Conservation (phyloP, 2,797 vertebrate genomes). For the Paedocypris micromegethes region DNA sequence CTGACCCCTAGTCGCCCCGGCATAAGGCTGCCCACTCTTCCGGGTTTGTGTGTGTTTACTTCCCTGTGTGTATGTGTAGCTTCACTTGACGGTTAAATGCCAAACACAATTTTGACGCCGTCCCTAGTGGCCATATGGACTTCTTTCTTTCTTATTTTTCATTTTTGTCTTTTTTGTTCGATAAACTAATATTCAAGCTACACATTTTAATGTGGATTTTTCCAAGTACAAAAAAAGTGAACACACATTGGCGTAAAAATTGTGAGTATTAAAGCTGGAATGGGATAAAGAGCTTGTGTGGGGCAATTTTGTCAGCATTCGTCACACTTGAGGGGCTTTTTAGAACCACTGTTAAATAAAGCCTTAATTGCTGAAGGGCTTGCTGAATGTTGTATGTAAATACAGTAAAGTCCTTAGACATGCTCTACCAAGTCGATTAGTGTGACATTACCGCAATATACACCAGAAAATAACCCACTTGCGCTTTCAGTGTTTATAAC, state of each 20-base stretch:
- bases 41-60: too few relatives aligned
- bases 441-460: constrained; percentile 37
- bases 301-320: constrained; percentile 17
- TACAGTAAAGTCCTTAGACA: constrained; percentile 6
- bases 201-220: too few relatives aligned
- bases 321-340: constrained; percentile 34
- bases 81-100: too few relatives aligned
- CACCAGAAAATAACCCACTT: constrained; percentile 32
- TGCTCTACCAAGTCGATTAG: constrained; percentile 44
- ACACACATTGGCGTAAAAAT: not conserved
- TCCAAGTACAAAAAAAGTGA: not conserved
- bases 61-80: too few relatives aligned
- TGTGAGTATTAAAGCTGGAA: constrained; percentile 14
- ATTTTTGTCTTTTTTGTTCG: not conserved
- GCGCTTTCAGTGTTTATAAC: not conserved
- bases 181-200: too few relatives aligned
- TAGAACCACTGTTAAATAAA: constrained; percentile 36
- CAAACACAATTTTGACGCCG: too few relatives aligned
- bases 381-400: constrained; percentile 28
- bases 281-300: not conserved
- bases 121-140: too few relatives aligned
- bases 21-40: too few relatives aligned
- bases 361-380: constrained; percentile 29
- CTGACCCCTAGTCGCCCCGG: too few relatives aligned
- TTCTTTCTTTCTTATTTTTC: not conserved